Percentiles rank a stretch among this genome's conserved stretches.
phyloP scores from a whole-genome alignment of 2,888 invertebrate species.

The Pseudococcus jackbeardsleyi region DNA sequence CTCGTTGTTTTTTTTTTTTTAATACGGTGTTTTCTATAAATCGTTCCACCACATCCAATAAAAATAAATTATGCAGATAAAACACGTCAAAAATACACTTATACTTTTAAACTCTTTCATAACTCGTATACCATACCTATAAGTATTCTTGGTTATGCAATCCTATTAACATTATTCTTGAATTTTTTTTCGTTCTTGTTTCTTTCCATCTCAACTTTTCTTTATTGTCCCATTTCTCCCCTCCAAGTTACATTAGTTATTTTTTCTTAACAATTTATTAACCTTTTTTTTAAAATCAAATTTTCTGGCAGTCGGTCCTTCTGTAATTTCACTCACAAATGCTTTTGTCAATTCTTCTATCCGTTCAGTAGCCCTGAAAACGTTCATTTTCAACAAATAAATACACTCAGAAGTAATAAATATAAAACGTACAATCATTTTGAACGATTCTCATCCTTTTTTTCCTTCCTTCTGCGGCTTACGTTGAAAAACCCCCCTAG shows the following conservation, averaged over 20 bases:
- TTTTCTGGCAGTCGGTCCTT: no score
- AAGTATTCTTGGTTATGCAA: conserved; percentile 1
- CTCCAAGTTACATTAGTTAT: background rate
- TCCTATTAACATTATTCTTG: background rate
- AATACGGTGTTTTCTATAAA: background rate
- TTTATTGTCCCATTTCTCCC: background rate
- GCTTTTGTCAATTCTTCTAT: no score
- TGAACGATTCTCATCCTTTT: no score
- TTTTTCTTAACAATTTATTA: no score
- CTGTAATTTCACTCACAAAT: no score
- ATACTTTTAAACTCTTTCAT: conserved; percentile 16
- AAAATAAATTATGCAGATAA: conserved; percentile 22
- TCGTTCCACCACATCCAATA: conserved; percentile 22
- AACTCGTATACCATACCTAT: background rate
- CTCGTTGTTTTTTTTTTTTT: conserved; percentile 25
- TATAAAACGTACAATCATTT: no score
- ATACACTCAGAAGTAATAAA: no score
- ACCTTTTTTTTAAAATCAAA: no score
- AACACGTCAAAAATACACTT: conserved; percentile 21
- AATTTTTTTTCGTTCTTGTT: background rate
- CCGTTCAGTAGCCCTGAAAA: no score
- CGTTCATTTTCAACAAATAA: no score
- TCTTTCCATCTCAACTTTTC: background rate
- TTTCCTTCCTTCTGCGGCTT: no score
- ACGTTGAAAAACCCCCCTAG: no score